Conservation (phyloP, 2,888 invertebrate genomes). For the Galerucella pusilla region DNA sequence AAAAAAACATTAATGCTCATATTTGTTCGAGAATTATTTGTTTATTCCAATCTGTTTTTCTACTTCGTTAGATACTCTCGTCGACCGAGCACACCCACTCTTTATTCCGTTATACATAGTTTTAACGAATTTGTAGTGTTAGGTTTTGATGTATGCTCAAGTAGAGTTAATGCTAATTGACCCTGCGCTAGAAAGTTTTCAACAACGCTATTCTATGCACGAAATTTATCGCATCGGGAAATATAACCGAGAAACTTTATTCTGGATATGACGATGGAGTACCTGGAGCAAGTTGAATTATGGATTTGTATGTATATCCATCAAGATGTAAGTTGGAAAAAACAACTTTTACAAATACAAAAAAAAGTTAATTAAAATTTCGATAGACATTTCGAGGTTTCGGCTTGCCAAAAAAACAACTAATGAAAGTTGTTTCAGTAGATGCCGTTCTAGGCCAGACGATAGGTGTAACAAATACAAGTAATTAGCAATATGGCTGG, state of each 20-base stretch:
- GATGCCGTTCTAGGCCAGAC: too few species aligned
- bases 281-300: slow-evolving; percentile 29
- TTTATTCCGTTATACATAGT: not conserved
- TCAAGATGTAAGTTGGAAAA: too few species aligned
- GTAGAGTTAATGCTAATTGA: slow-evolving; percentile 41
- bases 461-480: too few species aligned
- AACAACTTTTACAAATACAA: too few species aligned
- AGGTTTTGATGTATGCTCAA: slow-evolving; percentile 39
- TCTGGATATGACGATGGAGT: slow-evolving; percentile 14
- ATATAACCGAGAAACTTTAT: slow-evolving; percentile 37
- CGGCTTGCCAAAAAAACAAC: too few species aligned
- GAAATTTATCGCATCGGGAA: slow-evolving; percentile 39
- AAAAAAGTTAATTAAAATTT: too few species aligned
- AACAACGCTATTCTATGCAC: slow-evolving; percentile 34
- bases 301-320: slow-evolving; percentile 16
- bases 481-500: too few species aligned
- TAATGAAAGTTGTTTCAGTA: too few species aligned
- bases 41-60: not conserved
- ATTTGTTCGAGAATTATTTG: not conserved
- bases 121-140: slow-evolving; percentile 27
- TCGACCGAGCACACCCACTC: not conserved
- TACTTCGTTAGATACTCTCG: not conserved
- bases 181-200: slow-evolving; percentile 37
- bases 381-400: too few species aligned
- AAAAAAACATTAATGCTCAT: not conserved